Base-by-base conservation (phyloP, 2,113 vertebrate species). In the Ptychochromis oligacanthus region DNA sequence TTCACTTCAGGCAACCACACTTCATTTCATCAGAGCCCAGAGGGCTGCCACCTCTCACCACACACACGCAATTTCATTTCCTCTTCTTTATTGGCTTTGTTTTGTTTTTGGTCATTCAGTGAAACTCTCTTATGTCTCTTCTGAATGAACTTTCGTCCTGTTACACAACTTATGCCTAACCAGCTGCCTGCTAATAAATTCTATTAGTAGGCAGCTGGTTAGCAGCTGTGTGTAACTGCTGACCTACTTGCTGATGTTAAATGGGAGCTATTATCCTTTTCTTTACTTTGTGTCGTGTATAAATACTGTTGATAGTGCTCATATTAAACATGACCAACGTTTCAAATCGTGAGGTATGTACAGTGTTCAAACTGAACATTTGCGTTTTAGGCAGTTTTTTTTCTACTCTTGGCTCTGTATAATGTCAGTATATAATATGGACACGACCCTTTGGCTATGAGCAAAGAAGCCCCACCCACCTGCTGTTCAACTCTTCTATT, bases 91-190 rank as follows among this genome's bases (percentile, higher is more conserved):
- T 56, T 43, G 15, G 7, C 7, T 84, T 65, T 10, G 38, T 79
- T 85, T 79, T 88, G 49, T 60, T 65, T 80, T 90, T 40, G 18
- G 36, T 84, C 76, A 67, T 28, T 58, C 6, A n/a, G 8, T 79
- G 40, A 83, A 80, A 67, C 64, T 26, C 22, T 64, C 24, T 22
- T 28, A 31, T 17, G 38, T 17, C 49, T 72, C 14, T 54, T 11
- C n/a, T 80, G 40, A 78, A 81, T 81, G 59, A 72, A 54, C 43
- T 72, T 72, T 34, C 4, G 1, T 54, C 67, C 11, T 6, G 38
- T 77, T 74, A 57, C n/a, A 20, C 82, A 84, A 9, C 46, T 77
- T 57, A 54, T 70, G 9, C n/a, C n/a, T n/a, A n/a, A n/a, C n/a
- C n/a, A n/a, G n/a, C n/a, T n/a, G n/a, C n/a, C n/a, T n/a, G n/a